These are phyloP conservation scores for Rhopalosiphum maidis DNA, from an alignment of 1,140 invertebrate species.

Conservation along the genomic window DNA sequence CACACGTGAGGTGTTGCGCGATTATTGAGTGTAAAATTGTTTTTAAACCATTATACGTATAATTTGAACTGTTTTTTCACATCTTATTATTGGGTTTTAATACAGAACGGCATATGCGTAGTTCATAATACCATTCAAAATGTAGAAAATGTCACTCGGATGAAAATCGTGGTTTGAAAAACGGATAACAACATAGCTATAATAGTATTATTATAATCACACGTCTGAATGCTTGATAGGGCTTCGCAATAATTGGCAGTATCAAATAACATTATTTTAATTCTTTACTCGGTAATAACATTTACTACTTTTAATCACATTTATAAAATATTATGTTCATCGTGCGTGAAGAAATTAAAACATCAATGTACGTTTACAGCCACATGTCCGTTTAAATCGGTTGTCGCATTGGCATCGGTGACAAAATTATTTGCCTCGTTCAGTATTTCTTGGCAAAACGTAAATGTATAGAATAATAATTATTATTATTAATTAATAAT, in stretches of 20 bases:
- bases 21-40: background rate
- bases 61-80: background rate
- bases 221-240: background rate
- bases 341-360: background rate
- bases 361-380: background rate
- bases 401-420: background rate
- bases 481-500: no score
- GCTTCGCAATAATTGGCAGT: background rate
- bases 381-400: background rate
- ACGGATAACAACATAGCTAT: background rate
- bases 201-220: background rate
- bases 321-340: background rate
- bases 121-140: background rate
- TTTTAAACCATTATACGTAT: background rate
- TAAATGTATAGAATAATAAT: background rate
- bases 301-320: background rate
- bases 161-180: background rate
- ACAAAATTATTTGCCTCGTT: background rate
- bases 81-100: background rate
- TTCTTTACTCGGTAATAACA: background rate
- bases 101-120: background rate
- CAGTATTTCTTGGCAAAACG: background rate
- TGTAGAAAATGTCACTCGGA: background rate
- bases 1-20: background rate
- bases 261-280: slow-evolving; percentile 1